A percentile compares a stretch with the other conserved stretches of the same genome.
phyloP scores from a whole-genome alignment of 2,797 vertebrate genomes.

The Phaenicophaeus curvirostris region DNA sequence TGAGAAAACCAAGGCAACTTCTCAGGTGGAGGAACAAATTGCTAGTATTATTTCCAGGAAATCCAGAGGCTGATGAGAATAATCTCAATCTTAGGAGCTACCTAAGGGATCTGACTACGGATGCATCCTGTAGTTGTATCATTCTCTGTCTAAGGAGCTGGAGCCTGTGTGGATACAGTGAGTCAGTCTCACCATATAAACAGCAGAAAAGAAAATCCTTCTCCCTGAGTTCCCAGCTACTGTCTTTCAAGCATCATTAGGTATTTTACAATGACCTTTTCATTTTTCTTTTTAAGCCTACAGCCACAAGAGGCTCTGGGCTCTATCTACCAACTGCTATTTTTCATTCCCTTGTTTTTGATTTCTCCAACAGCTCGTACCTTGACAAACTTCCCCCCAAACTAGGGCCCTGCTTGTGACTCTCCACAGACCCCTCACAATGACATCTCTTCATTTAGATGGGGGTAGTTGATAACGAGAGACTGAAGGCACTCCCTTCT shows the following conservation, averaged over 20 bases:
- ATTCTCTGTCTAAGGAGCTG: neutral
- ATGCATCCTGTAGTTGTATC: neutral
- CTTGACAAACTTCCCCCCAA: neutral
- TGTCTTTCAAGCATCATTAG: neutral
- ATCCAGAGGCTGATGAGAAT: neutral
- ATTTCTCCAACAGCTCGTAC: neutral
- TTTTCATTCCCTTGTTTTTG: neutral
- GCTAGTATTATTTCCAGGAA: neutral
- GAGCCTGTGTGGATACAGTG: neutral
- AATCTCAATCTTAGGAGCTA: neutral
- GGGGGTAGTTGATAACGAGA: neutral
- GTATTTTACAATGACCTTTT: neutral
- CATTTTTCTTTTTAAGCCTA: neutral
- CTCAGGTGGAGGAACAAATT: neutral
- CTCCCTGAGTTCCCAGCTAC: neutral
- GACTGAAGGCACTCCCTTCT: neutral
- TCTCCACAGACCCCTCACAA: neutral
- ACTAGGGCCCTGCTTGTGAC: neutral
- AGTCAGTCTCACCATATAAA: neutral
- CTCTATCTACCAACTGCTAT: neutral
- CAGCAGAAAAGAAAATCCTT: neutral
- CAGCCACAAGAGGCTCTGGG: neutral
- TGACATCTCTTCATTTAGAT: neutral
- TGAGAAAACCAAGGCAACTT: neutral
- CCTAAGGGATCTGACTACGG: neutral